Percentiles rank a stretch among this genome's conserved stretches.
phyloP scores from a whole-genome alignment of 2,797 vertebrate species.

The Furcifer pardalis region DNA sequence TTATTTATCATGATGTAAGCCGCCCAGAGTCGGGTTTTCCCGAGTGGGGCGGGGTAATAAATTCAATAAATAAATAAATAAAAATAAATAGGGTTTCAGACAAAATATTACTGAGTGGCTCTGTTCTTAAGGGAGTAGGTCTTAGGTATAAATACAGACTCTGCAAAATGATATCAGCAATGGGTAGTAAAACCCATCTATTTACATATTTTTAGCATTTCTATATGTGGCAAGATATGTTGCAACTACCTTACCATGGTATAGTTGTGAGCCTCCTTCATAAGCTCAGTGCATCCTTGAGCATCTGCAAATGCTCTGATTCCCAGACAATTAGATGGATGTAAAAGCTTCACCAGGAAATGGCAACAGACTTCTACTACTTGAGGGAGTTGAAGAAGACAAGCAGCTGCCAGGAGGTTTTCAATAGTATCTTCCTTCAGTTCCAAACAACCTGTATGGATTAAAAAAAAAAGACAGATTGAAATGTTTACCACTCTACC shows the following conservation, averaged over 20 bases:
- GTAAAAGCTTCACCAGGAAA: constrained; percentile 82
- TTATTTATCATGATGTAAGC: too few species aligned
- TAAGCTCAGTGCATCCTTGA: constrained; percentile 80
- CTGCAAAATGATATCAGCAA: not conserved
- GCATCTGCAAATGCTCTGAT: constrained; percentile 82
- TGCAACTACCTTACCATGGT: constrained; percentile 77
- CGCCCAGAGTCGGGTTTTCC: too few species aligned
- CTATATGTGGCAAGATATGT: not conserved
- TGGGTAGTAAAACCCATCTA: not conserved
- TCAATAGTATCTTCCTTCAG: constrained; percentile 83
- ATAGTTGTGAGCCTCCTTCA: constrained; percentile 82
- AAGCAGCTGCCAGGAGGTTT: constrained; percentile 80
- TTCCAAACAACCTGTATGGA: constrained; percentile 78
- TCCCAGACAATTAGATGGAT: constrained; percentile 82
- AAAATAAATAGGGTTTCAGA: too few species aligned
- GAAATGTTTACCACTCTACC: constrained; percentile 13
- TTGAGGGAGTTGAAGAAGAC: constrained; percentile 81
- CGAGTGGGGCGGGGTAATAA: too few species aligned
- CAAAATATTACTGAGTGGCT: not conserved
- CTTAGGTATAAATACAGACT: not conserved
- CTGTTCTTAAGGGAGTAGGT: not conserved
- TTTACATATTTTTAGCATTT: not conserved
- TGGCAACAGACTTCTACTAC: constrained; percentile 83
- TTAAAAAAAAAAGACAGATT: not conserved
- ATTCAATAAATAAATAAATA: too few species aligned